Evolutionary conservation across 2,888 invertebrate genomes (phyloP), one percentile per base, ranked within the genome.

Genomic region (Ormyrus labotus): DNA sequence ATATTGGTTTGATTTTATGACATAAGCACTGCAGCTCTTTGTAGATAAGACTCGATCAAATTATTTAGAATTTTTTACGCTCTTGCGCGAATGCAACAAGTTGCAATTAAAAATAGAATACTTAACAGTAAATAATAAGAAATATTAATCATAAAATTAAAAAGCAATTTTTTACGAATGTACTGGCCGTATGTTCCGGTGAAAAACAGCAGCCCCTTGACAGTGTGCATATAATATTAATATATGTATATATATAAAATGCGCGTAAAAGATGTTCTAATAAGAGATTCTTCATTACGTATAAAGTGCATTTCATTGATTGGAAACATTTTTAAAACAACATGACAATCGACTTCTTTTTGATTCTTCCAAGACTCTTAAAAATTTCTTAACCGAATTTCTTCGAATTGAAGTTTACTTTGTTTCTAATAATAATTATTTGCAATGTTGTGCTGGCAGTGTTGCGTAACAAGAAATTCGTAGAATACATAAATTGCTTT

Each of bases 231-330:
- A 7, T 57, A 71, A 51, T 57, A 70, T 34, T 34, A 34, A 34
- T 34, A 34, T 34, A 34, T 34, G 34, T 55, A 71, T 61, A 74
- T 47, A 53, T 63, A 51, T 70, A 58, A 60, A 72, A 68, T 61
- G 55, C 51, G 63, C 58, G 55, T 48, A 55, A 75, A 70, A 79
- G 75, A 82, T 80, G 68, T 82, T 73, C 68, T 74, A 80, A 55
- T 19, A 45, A 9, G 64, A 78, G 65, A 51, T 77, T 74, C 55
- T 34, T 34, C 34, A 34, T 34, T 34, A 34, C 34, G 0, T 34
- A 34, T 34, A 34, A 34, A 34, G 4, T 34, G 34, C 34, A 34
- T 34, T 34, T 34, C 34, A 34, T 34, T 34, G 34, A 34, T 34
- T 34, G 4, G 3, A 34, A 34, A 34, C 34, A 34, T 34, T 34